Base-by-base conservation (phyloP, 2,113 vertebrate species). In the Chinchilla lanigera region DNA sequence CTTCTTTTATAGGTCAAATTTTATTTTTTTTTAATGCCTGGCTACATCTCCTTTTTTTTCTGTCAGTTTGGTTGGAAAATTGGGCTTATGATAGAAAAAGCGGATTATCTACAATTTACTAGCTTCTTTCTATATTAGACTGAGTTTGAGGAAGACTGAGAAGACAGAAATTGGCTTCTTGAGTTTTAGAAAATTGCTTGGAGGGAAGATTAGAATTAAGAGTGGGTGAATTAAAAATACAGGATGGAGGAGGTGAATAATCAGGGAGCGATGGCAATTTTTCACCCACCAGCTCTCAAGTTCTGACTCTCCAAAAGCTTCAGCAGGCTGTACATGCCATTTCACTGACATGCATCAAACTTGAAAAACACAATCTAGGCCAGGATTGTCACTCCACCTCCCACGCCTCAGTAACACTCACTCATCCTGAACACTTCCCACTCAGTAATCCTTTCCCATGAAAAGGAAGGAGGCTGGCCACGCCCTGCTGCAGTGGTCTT, bases 211-310 rank as follows among this genome's bases (percentile, higher is more conserved):
- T 92, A 95, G 92, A 97, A 97, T 93, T 92, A 95, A 95, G 96
- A 97, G 98, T 97, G 97, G 98, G 97, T 97, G 98, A 97, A 97
- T 97, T 98, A 97, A 98, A 98, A 96, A 97, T 97, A 96, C 83
- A 97, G 95, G 88, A 95, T 97, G 98, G 96, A 97, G 97, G 98
- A 96, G 98, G 97, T 97, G 97, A 97, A 97, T 94, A 97, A 97
- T 97, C 97, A 97, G 96, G 47, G 91, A 93, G 54, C 90, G 81
- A 98, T 94, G 2, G 16, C 94, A 97, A 93, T 97, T 97, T 96
- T 90, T 98, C 98, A 97, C 98, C 98, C 98, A 98, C 98, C 96
- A 98, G 97, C 95, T 97, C 97, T 98, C 98, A 97, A 96, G 96
- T 94, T 97, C 93, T 97, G 97, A 97, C 88, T 97, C 96, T 95